Evolutionary conservation across 2,797 vertebrate genomes (phyloP).

Genomic region (Pipistrellus pipistrellus): DNA sequence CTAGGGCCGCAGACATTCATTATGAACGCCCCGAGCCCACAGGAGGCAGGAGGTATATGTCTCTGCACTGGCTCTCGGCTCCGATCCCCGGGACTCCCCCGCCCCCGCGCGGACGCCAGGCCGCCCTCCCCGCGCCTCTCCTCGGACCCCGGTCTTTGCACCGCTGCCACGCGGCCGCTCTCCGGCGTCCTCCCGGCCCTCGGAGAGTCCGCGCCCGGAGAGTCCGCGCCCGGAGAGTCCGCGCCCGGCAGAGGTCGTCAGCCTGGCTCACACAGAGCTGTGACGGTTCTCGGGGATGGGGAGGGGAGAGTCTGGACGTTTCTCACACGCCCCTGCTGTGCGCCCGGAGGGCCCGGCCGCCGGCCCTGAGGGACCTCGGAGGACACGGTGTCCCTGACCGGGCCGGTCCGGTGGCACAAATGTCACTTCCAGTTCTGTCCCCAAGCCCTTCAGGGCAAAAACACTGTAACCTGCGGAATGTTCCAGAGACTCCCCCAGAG

Average conservation of each 20-base stretch:
- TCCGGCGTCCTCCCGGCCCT: not conserved
- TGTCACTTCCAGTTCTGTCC: not conserved
- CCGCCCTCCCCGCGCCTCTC: not conserved
- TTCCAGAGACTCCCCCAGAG: not conserved
- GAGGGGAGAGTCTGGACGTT: not conserved
- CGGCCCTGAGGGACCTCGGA: not conserved
- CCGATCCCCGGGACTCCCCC: not conserved
- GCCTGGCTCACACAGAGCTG: no score
- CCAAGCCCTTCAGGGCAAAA: not conserved
- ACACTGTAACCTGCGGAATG: not conserved
- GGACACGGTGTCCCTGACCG: not conserved
- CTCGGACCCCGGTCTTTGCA: not conserved
- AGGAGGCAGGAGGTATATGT: no score
- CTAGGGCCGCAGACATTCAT: rapidly evolving
- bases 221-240: not conserved
- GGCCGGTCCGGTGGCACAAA: no score
- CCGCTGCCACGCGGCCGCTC: not conserved
- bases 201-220: not conserved
- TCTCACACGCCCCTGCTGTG: not conserved
- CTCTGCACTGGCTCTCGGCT: rapidly evolving
- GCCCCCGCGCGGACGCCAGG: not conserved
- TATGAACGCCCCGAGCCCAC: not conserved
- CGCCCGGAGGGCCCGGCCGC: rapidly evolving
- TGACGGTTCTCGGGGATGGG: no score
- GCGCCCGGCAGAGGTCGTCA: not conserved